Conservation (phyloP, 2,888 invertebrate species). For the Agriopis marginaria region DNA sequence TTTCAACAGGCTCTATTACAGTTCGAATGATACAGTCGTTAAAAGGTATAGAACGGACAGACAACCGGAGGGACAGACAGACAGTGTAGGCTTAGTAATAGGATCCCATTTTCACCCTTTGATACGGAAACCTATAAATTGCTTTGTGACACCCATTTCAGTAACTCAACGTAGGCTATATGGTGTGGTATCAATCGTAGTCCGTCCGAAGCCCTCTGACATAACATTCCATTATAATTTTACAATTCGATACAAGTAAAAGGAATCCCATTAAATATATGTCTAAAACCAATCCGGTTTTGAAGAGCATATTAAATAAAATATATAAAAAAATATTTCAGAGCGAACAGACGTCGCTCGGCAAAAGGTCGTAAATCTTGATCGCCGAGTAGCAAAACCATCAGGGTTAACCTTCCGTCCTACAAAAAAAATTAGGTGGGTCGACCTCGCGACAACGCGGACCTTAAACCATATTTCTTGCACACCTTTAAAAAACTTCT, state of each 20-base stretch:
- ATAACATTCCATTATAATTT: background rate
- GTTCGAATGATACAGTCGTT: too few species aligned
- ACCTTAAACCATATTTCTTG: conserved; percentile 21
- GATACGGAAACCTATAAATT: background rate
- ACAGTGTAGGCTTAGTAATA: too few species aligned
- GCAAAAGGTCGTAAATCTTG: conserved; percentile 28
- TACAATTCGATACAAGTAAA: conserved; percentile 9
- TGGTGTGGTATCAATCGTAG: too few species aligned
- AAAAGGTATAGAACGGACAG: too few species aligned
- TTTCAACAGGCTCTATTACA: too few species aligned
- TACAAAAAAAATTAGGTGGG: conserved; percentile 24
- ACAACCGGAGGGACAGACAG: too few species aligned
- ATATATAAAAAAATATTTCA: conserved; percentile 15
- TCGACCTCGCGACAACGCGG: conserved; percentile 19
- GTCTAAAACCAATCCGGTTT: conserved; percentile 9
- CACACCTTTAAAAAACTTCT: conserved; percentile 7
- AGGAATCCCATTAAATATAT: conserved; percentile 12
- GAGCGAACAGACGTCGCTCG: conserved; percentile 4
- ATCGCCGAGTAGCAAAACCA: conserved; percentile 21
- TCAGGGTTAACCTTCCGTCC: conserved; percentile 28
- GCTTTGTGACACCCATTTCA: background rate
- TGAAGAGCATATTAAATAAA: conserved; percentile 7
- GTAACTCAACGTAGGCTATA: background rate
- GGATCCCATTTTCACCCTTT: too few species aligned
- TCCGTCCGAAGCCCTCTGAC: background rate